Evolutionary conservation across 2,113 vertebrate genomes (phyloP).

Genomic region (Haemorhous mexicanus): DNA sequence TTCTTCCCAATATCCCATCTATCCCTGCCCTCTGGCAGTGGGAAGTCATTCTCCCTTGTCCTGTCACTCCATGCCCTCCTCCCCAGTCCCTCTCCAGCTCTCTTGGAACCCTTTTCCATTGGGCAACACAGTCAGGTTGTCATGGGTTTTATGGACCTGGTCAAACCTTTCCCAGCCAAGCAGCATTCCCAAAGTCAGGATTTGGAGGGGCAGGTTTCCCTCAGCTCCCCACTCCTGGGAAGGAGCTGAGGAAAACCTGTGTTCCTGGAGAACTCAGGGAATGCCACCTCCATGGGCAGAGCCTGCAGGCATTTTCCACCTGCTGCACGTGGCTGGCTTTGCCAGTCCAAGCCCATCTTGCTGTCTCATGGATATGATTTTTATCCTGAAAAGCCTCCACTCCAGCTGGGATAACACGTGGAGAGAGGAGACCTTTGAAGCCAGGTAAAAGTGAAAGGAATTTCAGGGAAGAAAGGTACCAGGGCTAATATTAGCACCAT

Average conservation of each 20-base stretch:
- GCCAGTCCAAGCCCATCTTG: neutral
- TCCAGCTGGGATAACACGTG: neutral
- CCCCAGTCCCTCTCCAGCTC: neutral
- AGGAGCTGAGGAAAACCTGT: neutral
- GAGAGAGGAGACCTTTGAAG: neutral
- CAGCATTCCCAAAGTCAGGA: neutral
- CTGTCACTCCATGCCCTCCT: neutral
- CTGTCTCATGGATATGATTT: neutral
- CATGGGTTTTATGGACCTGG: neutral
- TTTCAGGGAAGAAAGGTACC: neutral
- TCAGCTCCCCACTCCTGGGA: neutral
- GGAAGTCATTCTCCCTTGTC: neutral
- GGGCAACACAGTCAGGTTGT: neutral
- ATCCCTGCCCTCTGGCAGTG: neutral
- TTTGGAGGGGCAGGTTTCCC: neutral
- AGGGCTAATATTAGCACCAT: neutral
- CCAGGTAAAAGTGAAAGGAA: conserved; percentile 40
- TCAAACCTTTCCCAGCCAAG: neutral
- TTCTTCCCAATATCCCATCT: neutral
- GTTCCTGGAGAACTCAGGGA: neutral
- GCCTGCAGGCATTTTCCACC: neutral
- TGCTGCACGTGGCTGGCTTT: neutral
- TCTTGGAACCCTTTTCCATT: neutral
- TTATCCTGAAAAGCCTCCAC: neutral
- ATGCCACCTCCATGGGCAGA: neutral